A percentile compares a stretch with the other conserved stretches of the same genome.
These are phyloP conservation scores for Sinonovacula constricta DNA, from an alignment of 1,140 invertebrate genomes.

Conservation along the genomic window DNA sequence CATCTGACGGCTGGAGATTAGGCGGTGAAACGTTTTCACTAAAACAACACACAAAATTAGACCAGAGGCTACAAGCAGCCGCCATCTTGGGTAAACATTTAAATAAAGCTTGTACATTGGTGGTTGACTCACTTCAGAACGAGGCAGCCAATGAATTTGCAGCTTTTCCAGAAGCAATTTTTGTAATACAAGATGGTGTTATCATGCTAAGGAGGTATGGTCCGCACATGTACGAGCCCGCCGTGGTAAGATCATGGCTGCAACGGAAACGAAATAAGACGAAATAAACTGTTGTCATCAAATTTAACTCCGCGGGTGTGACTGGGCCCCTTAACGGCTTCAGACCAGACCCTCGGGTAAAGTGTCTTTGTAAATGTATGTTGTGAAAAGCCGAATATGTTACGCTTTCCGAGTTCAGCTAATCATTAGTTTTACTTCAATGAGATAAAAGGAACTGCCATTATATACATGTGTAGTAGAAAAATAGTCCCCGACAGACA, in stretches of 20 bases:
- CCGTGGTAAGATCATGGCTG: conserved; percentile 42
- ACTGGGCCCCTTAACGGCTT: no score
- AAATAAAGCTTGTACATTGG: conserved; percentile 28
- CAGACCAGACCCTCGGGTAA: no score
- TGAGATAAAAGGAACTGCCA: no score
- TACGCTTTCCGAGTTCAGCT: no score
- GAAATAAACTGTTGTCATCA: no score
- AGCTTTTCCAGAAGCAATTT: conserved; percentile 50
- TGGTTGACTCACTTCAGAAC: conserved; percentile 59
- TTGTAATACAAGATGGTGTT: conserved; percentile 53
- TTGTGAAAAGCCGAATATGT: no score
- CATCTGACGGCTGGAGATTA: conserved; percentile 60
- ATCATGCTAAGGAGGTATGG: conserved; percentile 42
- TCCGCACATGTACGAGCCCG: conserved; percentile 38
- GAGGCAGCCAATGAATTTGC: conserved; percentile 29
- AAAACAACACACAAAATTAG: conserved; percentile 47
- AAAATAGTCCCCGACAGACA: no score
- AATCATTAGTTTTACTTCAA: no score
- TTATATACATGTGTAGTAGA: no score
- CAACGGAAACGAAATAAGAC: conserved; percentile 10
- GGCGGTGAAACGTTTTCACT: conserved; percentile 33
- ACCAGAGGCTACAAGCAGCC: conserved; percentile 54
- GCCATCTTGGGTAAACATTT: conserved; percentile 19
- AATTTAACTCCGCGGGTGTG: no score
- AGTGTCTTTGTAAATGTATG: no score